Conservation (phyloP, 2,113 vertebrate genomes). For the Lipotes vexillifer region DNA sequence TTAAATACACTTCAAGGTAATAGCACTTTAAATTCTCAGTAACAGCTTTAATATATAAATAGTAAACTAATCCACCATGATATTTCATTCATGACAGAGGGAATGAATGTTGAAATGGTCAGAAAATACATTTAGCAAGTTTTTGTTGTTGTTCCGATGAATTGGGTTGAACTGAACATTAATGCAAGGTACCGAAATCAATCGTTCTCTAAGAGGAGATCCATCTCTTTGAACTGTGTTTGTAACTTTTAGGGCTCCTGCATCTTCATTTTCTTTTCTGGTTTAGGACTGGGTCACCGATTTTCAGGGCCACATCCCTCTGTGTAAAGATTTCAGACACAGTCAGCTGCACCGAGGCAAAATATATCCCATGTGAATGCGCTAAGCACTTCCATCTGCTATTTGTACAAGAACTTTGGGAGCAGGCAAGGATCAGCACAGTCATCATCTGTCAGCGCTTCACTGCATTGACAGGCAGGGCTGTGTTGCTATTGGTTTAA, state of each 20-base stretch:
- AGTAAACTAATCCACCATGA: fast-evolving
- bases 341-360: fast-evolving
- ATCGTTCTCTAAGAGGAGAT: background rate
- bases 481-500: constrained; percentile 37
- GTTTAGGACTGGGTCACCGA: fast-evolving
- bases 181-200: background rate
- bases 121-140: background rate
- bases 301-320: too few species aligned
- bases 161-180: background rate
- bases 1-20: background rate
- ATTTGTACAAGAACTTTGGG: background rate
- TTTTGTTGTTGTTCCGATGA: background rate
- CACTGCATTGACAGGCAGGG: constrained; percentile 20
- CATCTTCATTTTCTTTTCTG: background rate
- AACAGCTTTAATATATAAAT: background rate
- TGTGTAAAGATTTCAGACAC: background rate
- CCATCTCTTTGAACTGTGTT: background rate
- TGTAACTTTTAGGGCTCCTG: fast-evolving
- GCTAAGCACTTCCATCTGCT: background rate
- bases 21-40: background rate
- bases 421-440: background rate
- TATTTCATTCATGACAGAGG: fast-evolving
- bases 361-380: background rate
- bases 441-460: constrained; percentile 25
- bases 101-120: fast-evolving